Conservation (phyloP, 1,140 invertebrate genomes). For the Drosophila quadrilineata region DNA sequence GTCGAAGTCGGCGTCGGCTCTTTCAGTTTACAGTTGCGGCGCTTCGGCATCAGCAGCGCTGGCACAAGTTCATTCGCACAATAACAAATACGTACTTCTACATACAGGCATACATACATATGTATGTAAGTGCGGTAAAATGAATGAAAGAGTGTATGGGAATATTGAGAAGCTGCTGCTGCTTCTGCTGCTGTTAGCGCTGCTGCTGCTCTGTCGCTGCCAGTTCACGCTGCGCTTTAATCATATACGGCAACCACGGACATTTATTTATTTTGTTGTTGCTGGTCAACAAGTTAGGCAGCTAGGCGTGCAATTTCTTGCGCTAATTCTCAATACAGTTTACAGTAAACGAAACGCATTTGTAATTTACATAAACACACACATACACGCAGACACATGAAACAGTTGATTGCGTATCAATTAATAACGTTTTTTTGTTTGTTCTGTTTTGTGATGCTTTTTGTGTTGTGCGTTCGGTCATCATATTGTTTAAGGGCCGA, state of each 20-base stretch:
- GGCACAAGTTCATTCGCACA: constrained; percentile 27
- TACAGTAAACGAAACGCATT: neutral
- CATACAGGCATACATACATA: neutral
- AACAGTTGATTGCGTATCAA: neutral
- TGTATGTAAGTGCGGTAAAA: neutral
- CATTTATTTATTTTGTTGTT: constrained; percentile 54
- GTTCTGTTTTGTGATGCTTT: neutral
- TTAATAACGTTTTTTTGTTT: neutral
- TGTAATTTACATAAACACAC: neutral
- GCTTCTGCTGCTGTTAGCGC: neutral
- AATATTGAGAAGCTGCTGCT: neutral
- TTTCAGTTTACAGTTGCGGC: constrained; percentile 31
- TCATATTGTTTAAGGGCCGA: too few species aligned
- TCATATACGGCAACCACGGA: constrained; percentile 49
- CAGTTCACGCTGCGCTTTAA: constrained; percentile 67
- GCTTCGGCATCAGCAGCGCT: neutral
- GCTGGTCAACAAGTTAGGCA: constrained; percentile 48
- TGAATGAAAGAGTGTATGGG: neutral
- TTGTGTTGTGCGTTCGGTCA: too few species aligned
- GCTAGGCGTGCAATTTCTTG: constrained; percentile 40
- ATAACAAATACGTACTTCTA: constrained; percentile 3
- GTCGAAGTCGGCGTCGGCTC: constrained; percentile 5
- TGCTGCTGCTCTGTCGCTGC: neutral
- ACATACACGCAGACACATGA: neutral
- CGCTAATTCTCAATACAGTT: constrained; percentile 23